Conservation (phyloP, 2,888 invertebrate species). For the Sinelater perroti region DNA sequence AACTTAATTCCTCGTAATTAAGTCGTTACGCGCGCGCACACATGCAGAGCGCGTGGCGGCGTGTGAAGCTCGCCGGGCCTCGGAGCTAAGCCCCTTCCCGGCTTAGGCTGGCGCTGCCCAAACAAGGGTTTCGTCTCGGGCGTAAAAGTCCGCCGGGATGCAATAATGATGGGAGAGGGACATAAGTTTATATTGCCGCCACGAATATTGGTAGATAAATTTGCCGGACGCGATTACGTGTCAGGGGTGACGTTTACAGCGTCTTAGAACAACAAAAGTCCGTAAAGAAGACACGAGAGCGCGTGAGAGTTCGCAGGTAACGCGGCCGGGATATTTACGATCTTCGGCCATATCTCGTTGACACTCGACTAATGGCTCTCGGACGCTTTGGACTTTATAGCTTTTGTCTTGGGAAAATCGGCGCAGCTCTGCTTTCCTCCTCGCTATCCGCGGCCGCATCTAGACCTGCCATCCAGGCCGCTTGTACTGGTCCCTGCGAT, state of each 20-base stretch:
- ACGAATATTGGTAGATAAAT: constrained; percentile 52
- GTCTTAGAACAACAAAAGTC: constrained; percentile 50
- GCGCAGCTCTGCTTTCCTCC: neutral
- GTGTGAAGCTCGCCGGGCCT: too few relatives aligned
- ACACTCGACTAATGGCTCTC: constrained; percentile 44
- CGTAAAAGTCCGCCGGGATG: constrained; percentile 7
- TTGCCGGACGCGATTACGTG: constrained; percentile 52
- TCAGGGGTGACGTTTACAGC: constrained; percentile 53
- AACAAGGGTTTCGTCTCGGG: too few relatives aligned
- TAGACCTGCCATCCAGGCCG: too few relatives aligned
- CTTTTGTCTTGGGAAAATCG: constrained; percentile 28
- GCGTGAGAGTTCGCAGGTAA: constrained; percentile 49
- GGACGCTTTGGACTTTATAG: constrained; percentile 42
- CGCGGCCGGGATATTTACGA: constrained; percentile 49
- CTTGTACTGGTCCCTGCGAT: too few relatives aligned
- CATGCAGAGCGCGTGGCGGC: neutral
- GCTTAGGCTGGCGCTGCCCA: too few relatives aligned
- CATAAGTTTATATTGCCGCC: constrained; percentile 49
- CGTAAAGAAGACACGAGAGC: constrained; percentile 46
- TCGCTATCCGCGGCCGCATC: too few relatives aligned
- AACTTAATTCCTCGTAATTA: constrained; percentile 22
- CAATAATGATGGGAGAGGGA: constrained; percentile 30
- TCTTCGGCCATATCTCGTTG: constrained; percentile 45
- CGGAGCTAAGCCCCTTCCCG: too few relatives aligned
- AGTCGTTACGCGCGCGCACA: constrained; percentile 11